Base-by-base conservation (phyloP, 1,140 invertebrate genomes). In the Cydia strobilella region DNA sequence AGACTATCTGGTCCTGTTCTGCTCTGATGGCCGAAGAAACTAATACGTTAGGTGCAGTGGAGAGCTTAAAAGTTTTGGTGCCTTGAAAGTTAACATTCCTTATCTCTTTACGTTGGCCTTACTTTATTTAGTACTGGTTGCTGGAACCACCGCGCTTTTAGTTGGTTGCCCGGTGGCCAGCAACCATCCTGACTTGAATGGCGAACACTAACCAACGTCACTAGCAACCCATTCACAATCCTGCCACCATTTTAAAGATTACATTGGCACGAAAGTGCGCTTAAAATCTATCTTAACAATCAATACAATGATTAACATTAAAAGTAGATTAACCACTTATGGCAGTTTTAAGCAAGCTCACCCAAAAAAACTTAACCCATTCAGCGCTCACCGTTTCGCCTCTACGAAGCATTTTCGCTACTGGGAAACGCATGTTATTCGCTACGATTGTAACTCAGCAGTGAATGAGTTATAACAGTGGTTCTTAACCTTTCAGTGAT, bases 301-400 rank as follows among this genome's bases (percentile, higher is more conserved):
- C 48, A 51, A 51, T 18, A 51, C n/a, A 51, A 3, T 51, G 48
- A 51, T 18, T 51, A 59, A 59, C 20, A 59, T 59, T 59, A 20
- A 59, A 59, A 10, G 54, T 59, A 23, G 54, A 59, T 23, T 23
- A 59, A 59, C 20, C 20, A 59, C 20, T 59, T 3, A 23, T 59
- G 54, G 54, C 54, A 59, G 54, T 59, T 59, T 59, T n/a, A 20
- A n/a, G 54, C 48, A 51, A 51, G 48, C n/a, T 51, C 48, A 51
- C n/a, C 48, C 48, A 18, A 18, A 51, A 51, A 18, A n/a, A 6
- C 48, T 51, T 51, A 51, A 51, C 42, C 42, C 42, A 45, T 45
- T 45, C 42, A 45, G 13, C 7, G 42, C 42, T 45, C 1, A 13
- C 42, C 42, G 12, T 45, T 45, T 45, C 13, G 7, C 3, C 12